phyloP scores from a whole-genome alignment of 2,797 vertebrate species.

The Podarcis lilfordi region DNA sequence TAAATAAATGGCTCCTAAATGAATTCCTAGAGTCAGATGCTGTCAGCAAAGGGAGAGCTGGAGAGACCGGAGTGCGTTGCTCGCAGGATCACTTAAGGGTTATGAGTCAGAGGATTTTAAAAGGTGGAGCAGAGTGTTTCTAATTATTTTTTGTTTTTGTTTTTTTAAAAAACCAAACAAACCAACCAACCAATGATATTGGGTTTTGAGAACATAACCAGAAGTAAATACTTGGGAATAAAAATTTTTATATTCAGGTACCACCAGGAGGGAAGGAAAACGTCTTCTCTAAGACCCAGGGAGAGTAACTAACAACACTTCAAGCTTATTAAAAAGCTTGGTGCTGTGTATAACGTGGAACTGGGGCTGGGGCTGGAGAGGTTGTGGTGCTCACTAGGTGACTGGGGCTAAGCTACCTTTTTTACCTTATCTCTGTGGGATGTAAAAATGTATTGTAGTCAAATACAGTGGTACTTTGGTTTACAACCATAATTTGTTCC shows the following conservation, averaged over 20 bases:
- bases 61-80: not conserved
- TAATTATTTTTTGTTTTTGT: not conserved
- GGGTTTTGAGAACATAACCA: too few species aligned
- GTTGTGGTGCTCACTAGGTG: too few species aligned
- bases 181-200: too few species aligned
- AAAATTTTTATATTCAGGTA: not conserved
- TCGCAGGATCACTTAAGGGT: not conserved
- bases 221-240: not conserved
- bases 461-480: too few species aligned
- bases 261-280: not conserved
- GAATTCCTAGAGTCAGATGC: not conserved
- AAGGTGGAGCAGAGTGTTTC: not conserved
- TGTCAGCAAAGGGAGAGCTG: not conserved
- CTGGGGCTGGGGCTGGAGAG: too few species aligned
- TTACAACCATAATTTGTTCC: too few species aligned
- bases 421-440: too few species aligned
- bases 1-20: constrained; percentile 15
- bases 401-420: too few species aligned
- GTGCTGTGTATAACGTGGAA: not conserved
- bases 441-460: too few species aligned
- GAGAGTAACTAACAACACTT: not conserved
- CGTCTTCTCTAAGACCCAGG: too few species aligned
- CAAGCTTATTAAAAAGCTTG: too few species aligned
- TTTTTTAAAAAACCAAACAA: not conserved
- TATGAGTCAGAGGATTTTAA: not conserved